Conservation (phyloP, 2,113 vertebrate genomes). For the Antechinus stuartii region DNA sequence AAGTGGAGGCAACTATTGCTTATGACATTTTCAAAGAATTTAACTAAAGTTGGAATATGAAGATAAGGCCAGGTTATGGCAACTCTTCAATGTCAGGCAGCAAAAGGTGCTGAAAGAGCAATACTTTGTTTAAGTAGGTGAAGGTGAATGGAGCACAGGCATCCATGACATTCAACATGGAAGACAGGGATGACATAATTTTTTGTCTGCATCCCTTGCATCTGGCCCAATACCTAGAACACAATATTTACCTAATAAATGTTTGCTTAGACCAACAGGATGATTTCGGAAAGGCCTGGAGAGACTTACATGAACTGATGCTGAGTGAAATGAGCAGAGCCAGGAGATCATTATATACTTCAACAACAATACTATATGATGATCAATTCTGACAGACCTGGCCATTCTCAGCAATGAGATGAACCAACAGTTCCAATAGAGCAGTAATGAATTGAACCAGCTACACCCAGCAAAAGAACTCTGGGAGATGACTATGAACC, state of each 20-base stretch:
- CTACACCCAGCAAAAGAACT: no score
- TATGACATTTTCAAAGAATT: background rate
- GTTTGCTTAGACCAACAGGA: background rate
- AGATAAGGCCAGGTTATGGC: background rate
- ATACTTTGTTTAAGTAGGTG: background rate
- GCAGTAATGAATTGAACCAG: no score
- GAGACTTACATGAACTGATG: no score
- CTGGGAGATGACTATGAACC: no score
- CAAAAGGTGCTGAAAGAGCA: background rate
- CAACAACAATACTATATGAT: no score
- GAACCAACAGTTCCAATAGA: no score
- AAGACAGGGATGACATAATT: background rate
- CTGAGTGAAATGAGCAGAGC: no score
- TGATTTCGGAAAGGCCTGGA: no score
- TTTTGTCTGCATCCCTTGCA: background rate
- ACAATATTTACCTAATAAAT: background rate
- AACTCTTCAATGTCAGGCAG: background rate
- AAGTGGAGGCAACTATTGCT: background rate
- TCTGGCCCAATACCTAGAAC: background rate
- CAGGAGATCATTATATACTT: no score
- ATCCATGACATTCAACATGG: background rate
- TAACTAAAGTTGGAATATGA: background rate
- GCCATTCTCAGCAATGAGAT: no score
- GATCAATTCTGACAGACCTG: no score
- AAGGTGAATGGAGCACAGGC: background rate